Evolutionary conservation across 2,888 invertebrate genomes (phyloP), one percentile per base, ranked within the genome.

Genomic region (Rhamphomyia laevipes): DNA sequence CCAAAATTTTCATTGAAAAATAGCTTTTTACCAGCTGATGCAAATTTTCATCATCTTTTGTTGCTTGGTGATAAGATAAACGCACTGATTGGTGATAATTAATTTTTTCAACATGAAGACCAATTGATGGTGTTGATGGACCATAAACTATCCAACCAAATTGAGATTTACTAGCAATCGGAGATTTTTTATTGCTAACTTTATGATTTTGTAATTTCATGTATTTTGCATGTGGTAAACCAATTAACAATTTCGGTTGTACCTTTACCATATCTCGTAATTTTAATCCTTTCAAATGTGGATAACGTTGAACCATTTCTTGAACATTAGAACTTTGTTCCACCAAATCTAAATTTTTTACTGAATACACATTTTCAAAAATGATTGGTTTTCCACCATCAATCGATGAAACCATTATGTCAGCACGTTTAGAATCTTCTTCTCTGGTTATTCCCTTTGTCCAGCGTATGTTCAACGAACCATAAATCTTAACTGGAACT

Each of bases 401-500:
- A 4, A 47, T 11, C 1, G 46, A 31, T 18, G 50, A 47, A n/a
- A 49, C 45, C 1, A 11, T 37, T 23, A 45, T 31, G 21, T 18
- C 30, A 9, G 33, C 46, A 9, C 43, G 16, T n/a, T 43, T 45
- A 4, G 35, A 49, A 17, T 51, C 16, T 15, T 49, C 42, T 1
- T 31, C 7, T 3, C 44, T 43, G 12, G 27, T 18, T 12, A 46
- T 40, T 1, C 17, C 46, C 21, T 44, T 47, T 11, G 45, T 40
- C 47, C 43, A 50, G 6, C 43, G 51, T 6, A 51, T 15, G 3
- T 45, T 40, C 2, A 49, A 41, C 23, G 38, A 42, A 6, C 50
- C 50, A 37, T 23, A 43, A 5, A 54, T 10, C 9, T 48, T 51
- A 4, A 52, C 38, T 0, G 54, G 51, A 16, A 55, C 7, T n/a